Conservation (phyloP, 2,113 vertebrate genomes). For the Pardalotus punctatus region DNA sequence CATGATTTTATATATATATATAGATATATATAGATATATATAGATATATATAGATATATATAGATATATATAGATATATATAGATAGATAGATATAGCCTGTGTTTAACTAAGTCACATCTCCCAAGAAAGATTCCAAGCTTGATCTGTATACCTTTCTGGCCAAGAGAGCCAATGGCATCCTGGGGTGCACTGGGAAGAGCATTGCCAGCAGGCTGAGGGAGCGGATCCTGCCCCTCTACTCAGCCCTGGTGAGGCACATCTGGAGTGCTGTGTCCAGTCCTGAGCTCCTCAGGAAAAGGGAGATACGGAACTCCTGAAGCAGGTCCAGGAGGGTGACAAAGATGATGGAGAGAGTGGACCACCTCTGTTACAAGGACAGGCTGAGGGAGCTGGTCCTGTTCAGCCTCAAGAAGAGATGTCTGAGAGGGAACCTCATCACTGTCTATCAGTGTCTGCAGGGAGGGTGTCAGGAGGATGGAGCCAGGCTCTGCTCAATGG, state of each 20-base stretch:
- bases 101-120: background rate
- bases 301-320: background rate
- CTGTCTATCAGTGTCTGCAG: background rate
- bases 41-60: too few species aligned
- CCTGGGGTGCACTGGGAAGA: background rate
- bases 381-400: background rate
- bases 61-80: too few species aligned
- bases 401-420: rapidly evolving
- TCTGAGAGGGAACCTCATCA: background rate
- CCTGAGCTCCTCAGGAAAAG: background rate
- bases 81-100: background rate
- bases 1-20: too few species aligned
- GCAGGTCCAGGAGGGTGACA: background rate
- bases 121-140: background rate
- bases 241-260: background rate
- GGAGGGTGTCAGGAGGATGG: background rate
- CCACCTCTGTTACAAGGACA: background rate
- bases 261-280: background rate
- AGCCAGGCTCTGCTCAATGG: background rate
- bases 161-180: background rate
- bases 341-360: background rate
- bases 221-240: background rate
- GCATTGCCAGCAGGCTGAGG: background rate
- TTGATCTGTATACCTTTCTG: background rate
- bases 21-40: too few species aligned